Conservation (phyloP, 2,113 vertebrate species). For the Gambusia affinis region DNA sequence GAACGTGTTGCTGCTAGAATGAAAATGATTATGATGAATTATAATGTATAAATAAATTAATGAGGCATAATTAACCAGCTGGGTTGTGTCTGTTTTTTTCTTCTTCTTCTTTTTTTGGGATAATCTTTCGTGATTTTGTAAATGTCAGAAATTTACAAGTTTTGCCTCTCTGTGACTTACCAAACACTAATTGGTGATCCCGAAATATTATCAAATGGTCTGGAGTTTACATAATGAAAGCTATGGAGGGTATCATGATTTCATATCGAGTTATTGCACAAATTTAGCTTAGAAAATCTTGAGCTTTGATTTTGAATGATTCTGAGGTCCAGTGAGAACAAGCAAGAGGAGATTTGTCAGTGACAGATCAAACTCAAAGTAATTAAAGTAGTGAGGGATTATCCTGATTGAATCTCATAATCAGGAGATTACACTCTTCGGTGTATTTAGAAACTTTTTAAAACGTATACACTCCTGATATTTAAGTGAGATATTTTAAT, state of each 20-base stretch:
- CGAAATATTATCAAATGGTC: not conserved
- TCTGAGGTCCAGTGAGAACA: not conserved
- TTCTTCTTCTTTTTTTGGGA: not conserved
- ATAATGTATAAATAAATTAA: constrained; percentile 27
- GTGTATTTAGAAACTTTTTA: too few species aligned
- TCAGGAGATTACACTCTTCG: too few species aligned
- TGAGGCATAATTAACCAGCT: constrained; percentile 1
- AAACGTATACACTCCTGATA: too few species aligned
- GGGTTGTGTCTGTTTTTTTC: not conserved
- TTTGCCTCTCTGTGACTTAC: not conserved
- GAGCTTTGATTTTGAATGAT: not conserved
- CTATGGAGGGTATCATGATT: not conserved
- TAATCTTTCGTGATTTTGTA: not conserved
- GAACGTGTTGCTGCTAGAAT: not conserved
- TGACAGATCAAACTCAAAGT: not conserved
- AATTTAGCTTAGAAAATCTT: not conserved
- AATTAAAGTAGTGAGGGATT: not conserved
- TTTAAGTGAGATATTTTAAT: too few species aligned
- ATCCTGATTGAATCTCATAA: not conserved
- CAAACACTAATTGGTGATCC: not conserved
- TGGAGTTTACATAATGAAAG: not conserved
- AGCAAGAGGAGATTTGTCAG: not conserved
- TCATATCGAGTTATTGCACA: not conserved
- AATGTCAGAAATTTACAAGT: not conserved
- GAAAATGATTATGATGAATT: not conserved